Evolutionary conservation across 2,888 invertebrate species (phyloP).

Genomic region (Aplocera efformata): DNA sequence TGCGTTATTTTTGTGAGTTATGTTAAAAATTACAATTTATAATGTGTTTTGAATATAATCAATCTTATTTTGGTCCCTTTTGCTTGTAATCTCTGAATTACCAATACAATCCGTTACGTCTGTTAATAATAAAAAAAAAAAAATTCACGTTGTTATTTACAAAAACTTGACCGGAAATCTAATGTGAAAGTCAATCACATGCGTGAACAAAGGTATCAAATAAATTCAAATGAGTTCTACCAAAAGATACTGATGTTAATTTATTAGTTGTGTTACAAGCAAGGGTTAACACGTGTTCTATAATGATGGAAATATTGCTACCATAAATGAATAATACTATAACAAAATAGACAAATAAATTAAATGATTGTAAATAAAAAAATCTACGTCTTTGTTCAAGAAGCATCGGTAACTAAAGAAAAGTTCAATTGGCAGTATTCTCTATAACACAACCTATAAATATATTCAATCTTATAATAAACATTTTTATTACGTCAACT

Average conservation of each 20-base stretch:
- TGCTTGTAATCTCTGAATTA: constrained; percentile 74
- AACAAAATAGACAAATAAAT: constrained; percentile 45
- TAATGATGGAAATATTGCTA: constrained; percentile 43
- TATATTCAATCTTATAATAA: constrained; percentile 48
- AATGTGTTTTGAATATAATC: constrained; percentile 49
- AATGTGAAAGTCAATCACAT: constrained; percentile 47
- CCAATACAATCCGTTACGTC: constrained; percentile 43
- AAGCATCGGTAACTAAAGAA: constrained; percentile 72
- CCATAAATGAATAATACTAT: constrained; percentile 40
- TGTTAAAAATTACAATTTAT: constrained; percentile 60
- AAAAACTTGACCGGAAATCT: constrained; percentile 46
- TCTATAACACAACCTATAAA: constrained; percentile 45
- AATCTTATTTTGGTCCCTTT: constrained; percentile 78
- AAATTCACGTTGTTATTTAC: constrained; percentile 58
- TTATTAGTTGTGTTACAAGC: constrained; percentile 79
- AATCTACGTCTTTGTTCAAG: constrained; percentile 64
- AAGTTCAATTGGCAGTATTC: constrained; percentile 65
- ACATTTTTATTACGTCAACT: constrained; percentile 49
- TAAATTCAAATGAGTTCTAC: constrained; percentile 16
- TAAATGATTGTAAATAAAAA: constrained; percentile 42
- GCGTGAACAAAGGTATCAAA: constrained; percentile 33
- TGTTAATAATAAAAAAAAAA: constrained; percentile 57
- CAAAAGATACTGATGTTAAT: constrained; percentile 62
- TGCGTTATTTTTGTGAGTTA: constrained; percentile 62
- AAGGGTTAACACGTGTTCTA: constrained; percentile 74